A percentile compares a stretch with the other conserved stretches of the same genome.
Conservation (phyloP, 2,888 invertebrate species). For the Choristoneura rosaceana region DNA sequence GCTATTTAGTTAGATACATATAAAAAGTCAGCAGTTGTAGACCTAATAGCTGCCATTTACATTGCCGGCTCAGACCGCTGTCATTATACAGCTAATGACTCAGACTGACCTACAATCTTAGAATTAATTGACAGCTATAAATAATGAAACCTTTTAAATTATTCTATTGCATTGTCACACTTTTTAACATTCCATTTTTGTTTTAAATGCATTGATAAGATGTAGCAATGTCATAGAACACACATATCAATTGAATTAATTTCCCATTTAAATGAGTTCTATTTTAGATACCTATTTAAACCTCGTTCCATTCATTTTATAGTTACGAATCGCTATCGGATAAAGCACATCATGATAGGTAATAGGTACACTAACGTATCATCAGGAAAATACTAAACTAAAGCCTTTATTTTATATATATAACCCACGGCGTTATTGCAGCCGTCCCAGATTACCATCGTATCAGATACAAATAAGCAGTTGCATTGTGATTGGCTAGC, state of each 20-base stretch:
- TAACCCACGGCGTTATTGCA: slow-evolving; percentile 36
- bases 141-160: slow-evolving; percentile 53
- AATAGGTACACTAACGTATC: not conserved
- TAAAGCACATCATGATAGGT: too few species aligned
- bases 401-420: slow-evolving; percentile 15
- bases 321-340: not conserved
- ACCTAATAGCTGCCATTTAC: slow-evolving; percentile 51
- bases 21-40: slow-evolving; percentile 39
- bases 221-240: slow-evolving; percentile 18
- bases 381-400: not conserved
- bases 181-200: slow-evolving; percentile 32
- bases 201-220: slow-evolving; percentile 27
- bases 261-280: slow-evolving; percentile 45
- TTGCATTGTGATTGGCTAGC: slow-evolving; percentile 41
- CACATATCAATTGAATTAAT: slow-evolving; percentile 35
- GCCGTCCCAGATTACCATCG: slow-evolving; percentile 42
- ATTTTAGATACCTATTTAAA: slow-evolving; percentile 2
- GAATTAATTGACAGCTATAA: slow-evolving; percentile 60
- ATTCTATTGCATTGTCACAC: slow-evolving; percentile 26
- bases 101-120: slow-evolving; percentile 42
- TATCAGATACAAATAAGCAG: slow-evolving; percentile 44
- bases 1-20: slow-evolving; percentile 8
- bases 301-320: not conserved
- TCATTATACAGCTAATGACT: slow-evolving; percentile 37
- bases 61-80: slow-evolving; percentile 48